Evolutionary conservation across 2,113 vertebrate species (phyloP).

Genomic region (Orycteropus afer): DNA sequence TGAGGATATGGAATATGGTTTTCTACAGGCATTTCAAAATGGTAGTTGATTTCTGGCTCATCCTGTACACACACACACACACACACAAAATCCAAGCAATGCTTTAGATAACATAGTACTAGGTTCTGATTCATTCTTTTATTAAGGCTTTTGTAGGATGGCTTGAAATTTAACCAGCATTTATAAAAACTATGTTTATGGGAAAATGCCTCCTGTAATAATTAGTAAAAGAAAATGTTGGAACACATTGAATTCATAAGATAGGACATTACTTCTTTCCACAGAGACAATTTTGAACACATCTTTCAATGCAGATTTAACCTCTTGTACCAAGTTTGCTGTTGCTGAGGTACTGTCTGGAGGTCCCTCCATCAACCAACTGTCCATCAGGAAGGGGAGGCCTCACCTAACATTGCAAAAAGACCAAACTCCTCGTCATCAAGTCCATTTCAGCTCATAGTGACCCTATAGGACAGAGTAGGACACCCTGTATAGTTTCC

Average conservation of each 20-base stretch:
- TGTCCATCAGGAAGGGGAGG: not conserved
- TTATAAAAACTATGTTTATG: not conserved
- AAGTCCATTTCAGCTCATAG: too few species aligned
- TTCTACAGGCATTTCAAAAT: not conserved
- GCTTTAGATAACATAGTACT: not conserved
- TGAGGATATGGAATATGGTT: not conserved
- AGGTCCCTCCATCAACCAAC: rapidly evolving
- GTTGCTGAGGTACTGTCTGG: rapidly evolving
- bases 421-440: too few species aligned
- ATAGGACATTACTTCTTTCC: not conserved
- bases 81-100: not conserved
- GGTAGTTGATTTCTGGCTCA: not conserved
- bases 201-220: not conserved
- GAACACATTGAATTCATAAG: not conserved
- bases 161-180: not conserved
- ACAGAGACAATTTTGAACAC: not conserved
- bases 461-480: too few species aligned
- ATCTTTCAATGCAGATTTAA: not conserved
- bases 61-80: not conserved
- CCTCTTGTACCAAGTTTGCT: not conserved
- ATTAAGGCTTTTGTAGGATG: not conserved
- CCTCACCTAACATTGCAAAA: not conserved
- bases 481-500: too few species aligned
- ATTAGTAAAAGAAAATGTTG: not conserved
- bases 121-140: not conserved